Conservation (phyloP, 2,113 vertebrate species). For the Todiramphus chloris region DNA sequence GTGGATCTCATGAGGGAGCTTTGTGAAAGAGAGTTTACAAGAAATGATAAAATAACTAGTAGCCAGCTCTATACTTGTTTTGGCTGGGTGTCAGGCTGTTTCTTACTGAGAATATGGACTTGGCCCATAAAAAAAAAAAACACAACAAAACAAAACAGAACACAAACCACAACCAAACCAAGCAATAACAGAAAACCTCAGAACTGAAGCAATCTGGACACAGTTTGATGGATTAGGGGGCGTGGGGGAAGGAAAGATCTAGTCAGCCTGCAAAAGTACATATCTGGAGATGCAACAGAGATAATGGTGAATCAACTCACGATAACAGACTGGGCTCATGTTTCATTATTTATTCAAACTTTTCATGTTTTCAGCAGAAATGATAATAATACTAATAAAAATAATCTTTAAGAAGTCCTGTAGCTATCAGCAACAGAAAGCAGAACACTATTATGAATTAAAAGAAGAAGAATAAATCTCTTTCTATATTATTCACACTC, state of each 20-base stretch:
- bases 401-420: background rate
- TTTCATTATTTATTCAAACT: background rate
- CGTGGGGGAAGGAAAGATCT: background rate
- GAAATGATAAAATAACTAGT: background rate
- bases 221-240: background rate
- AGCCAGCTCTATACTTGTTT: background rate
- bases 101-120: background rate
- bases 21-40: background rate
- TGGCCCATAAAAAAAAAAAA: background rate
- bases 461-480: background rate
- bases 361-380: background rate
- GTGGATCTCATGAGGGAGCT: background rate
- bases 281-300: background rate
- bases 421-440: background rate
- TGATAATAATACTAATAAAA: background rate
- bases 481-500: background rate
- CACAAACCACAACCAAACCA: background rate
- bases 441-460: background rate
- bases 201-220: background rate
- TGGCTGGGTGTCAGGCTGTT: background rate
- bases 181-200: background rate
- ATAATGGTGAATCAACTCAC: background rate
- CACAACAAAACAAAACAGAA: background rate
- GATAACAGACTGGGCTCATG: background rate
- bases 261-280: background rate